Base-by-base conservation (phyloP, 2,888 invertebrate genomes). In the Pheosia gnoma region DNA sequence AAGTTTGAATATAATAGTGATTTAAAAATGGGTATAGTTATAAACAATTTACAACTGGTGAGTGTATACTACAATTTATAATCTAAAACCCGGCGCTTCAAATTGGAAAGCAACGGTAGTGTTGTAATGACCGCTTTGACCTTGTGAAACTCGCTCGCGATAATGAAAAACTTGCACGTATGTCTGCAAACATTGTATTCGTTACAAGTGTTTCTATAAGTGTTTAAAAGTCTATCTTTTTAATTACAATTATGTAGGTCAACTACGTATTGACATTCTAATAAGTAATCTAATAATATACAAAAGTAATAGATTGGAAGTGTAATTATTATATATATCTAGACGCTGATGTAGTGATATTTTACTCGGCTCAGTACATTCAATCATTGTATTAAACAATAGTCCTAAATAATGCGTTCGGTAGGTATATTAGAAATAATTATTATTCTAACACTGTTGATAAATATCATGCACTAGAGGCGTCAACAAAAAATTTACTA, bases 121-220 rank as follows among this genome's bases (percentile, higher is more conserved):
- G 90, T 91, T 87, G 89, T 90, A 92, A 91, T 93, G 93, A 93
- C 93, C 93, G 92, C 87, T 92, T 93, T 92, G 93, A 93, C 93
- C 93, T 93, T 93, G 93, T 92, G 89, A 83, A 91, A 93, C 93
- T 90, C 83, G 89, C 88, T 87, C 84, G 88, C 89, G 88, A 89
- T 93, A 90, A 86, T 88, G 82, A 85, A 88, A 83, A 84, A 82
- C 83, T 85, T 81, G 81, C 81, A 78, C 77, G 78, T 80, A 81
- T 78, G 72, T 75, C 71, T 82, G 78, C 78, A 79, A 81, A 78
- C 77, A 84, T 81, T 81, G 82, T 83, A 49, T 49, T 49, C 13
- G n/a, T 49, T 49, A 49, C 11, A 49, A 49, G n/a, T 43, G 43
- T 1, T 43, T 8, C 43, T 9, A 43, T 39, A 7, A 7, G 39